Conservation (phyloP, 2,113 vertebrate species). For the Amblyopsis rosae region DNA sequence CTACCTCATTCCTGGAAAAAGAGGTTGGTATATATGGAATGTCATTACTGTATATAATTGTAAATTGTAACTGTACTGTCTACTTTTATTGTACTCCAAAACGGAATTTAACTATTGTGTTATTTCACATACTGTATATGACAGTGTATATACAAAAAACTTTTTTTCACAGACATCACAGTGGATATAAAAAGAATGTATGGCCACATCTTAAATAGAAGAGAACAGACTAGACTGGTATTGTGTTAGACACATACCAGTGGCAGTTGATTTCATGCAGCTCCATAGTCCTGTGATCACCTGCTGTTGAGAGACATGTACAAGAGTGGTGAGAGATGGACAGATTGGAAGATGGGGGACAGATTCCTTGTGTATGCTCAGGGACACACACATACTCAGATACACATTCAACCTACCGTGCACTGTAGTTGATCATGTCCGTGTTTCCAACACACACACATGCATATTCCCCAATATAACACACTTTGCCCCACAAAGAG, state of each 20-base stretch:
- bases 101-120: no score
- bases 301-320: constrained; percentile 25
- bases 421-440: neutral
- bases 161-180: no score
- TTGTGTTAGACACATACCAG: constrained; percentile 56
- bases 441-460: neutral
- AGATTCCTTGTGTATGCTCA: constrained; percentile 41
- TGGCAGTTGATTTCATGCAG: constrained; percentile 42
- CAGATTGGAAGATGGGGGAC: constrained; percentile 55
- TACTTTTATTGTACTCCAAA: no score
- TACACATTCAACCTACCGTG: neutral
- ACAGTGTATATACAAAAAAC: no score
- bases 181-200: neutral
- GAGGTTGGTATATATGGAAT: no score
- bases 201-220: neutral
- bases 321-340: constrained; percentile 60
- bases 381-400: constrained; percentile 4
- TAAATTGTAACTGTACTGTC: no score
- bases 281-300: constrained; percentile 54
- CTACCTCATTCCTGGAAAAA: no score
- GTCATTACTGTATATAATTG: no score
- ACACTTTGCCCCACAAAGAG: neutral
- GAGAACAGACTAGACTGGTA: neutral
- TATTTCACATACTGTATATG: no score
- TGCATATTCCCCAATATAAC: neutral